phyloP scores from a whole-genome alignment of 2,888 invertebrate genomes.

The Sthenelais limicola region DNA sequence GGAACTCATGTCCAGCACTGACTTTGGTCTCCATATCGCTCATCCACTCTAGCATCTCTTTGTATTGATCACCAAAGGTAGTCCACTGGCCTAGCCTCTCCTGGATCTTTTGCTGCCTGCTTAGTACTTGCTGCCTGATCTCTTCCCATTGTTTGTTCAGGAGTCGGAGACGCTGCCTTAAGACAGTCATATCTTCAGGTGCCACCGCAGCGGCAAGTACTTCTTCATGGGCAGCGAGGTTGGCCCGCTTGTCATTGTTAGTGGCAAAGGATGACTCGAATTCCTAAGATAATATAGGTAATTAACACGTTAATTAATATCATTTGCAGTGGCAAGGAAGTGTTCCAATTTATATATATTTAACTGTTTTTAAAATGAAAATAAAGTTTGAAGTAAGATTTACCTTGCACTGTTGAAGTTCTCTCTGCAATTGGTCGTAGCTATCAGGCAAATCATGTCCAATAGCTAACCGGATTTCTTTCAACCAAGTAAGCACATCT shows the following conservation, averaged over 20 bases:
- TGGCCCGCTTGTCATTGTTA: constrained; percentile 59
- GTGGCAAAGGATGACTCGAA: constrained; percentile 60
- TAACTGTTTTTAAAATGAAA: no score
- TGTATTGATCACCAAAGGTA: constrained; percentile 57
- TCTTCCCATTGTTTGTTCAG: constrained; percentile 71
- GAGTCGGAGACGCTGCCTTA: constrained; percentile 66
- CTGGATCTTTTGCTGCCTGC: constrained; percentile 32
- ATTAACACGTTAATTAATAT: no score
- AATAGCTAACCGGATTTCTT: constrained; percentile 58
- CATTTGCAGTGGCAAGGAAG: no score
- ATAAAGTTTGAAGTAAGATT: no score
- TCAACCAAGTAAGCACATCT: constrained; percentile 65
- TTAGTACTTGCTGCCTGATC: constrained; percentile 59
- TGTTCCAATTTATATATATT: no score
- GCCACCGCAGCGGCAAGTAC: constrained; percentile 58
- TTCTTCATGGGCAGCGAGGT: constrained; percentile 58
- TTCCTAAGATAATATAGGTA: no score
- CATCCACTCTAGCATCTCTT: constrained; percentile 62
- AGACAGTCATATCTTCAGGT: constrained; percentile 66
- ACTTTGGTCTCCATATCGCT: constrained; percentile 63
- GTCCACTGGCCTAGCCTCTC: constrained; percentile 63
- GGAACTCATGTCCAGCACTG: constrained; percentile 59
- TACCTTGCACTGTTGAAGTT: constrained; percentile 65
- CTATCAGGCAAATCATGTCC: constrained; percentile 59
- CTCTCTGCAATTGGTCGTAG: constrained; percentile 64